Conservation (phyloP, 2,888 invertebrate genomes). For the Priapulus caudatus region DNA sequence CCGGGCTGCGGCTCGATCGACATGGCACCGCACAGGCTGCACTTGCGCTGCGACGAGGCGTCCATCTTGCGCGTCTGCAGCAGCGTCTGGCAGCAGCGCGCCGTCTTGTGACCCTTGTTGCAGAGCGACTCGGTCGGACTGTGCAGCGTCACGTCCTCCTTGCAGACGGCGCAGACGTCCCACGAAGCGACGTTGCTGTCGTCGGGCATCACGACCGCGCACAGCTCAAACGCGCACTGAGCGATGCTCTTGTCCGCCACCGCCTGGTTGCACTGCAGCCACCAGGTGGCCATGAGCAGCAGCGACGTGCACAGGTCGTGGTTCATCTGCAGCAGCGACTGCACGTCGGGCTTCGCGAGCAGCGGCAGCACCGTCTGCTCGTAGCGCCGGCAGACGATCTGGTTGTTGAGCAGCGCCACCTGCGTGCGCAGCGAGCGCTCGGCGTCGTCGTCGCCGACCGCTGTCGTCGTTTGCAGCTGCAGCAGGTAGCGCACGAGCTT, state of each 20-base stretch:
- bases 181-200: not conserved
- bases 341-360: not conserved
- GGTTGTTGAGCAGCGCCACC: not conserved
- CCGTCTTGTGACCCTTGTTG: not conserved
- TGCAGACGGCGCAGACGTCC: not conserved
- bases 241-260: not conserved
- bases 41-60: not conserved
- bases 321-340: not conserved
- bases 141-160: not conserved
- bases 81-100: not conserved
- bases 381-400: not conserved
- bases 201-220: not conserved
- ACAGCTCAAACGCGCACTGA: not conserved
- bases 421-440: not conserved
- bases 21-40: not conserved
- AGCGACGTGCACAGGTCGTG: not conserved
- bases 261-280: not conserved
- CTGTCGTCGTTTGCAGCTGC: not conserved
- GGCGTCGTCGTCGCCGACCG: not conserved
- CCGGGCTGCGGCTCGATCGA: not conserved
- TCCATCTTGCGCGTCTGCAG: not conserved
- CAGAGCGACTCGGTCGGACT: not conserved
- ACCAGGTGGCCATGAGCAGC: not conserved
- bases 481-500: not conserved
- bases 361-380: no score